These are phyloP conservation scores for Apodemus speciosus DNA, from an alignment of 2,113 vertebrate genomes.

Conservation along the genomic window DNA sequence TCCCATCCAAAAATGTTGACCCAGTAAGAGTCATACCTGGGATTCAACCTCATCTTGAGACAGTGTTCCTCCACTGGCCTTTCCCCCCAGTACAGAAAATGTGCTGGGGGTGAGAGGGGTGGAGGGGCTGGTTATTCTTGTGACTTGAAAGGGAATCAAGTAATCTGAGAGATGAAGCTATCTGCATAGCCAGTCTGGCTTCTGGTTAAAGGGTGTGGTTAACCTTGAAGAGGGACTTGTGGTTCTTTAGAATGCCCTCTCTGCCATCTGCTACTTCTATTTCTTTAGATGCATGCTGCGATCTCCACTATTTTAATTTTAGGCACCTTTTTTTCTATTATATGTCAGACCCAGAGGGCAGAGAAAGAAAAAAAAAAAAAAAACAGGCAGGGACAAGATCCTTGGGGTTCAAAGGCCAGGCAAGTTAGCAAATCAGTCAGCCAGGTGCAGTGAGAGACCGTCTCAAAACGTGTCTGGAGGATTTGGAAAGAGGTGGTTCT, in stretches of 20 bases:
- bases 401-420: not conserved
- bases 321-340: not conserved
- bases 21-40: not conserved
- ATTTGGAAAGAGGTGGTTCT: not conserved
- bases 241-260: not conserved
- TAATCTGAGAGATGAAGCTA: no score
- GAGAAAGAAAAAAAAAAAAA: not conserved
- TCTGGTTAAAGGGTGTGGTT: not conserved
- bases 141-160: no score
- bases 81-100: no score
- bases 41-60: not conserved
- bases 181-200: not conserved
- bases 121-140: no score
- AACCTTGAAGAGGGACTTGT: not conserved
- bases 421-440: not conserved
- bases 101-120: no score
- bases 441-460: not conserved
- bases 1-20: no score
- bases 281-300: not conserved
- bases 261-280: not conserved
- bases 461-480: not conserved
- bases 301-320: not conserved
- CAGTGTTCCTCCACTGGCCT: no score
- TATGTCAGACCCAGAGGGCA: not conserved
- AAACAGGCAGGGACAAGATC: not conserved